Evolutionary conservation across 2,113 vertebrate genomes (phyloP), one percentile per base, ranked within the genome.

Genomic region (Hyaena hyaena): DNA sequence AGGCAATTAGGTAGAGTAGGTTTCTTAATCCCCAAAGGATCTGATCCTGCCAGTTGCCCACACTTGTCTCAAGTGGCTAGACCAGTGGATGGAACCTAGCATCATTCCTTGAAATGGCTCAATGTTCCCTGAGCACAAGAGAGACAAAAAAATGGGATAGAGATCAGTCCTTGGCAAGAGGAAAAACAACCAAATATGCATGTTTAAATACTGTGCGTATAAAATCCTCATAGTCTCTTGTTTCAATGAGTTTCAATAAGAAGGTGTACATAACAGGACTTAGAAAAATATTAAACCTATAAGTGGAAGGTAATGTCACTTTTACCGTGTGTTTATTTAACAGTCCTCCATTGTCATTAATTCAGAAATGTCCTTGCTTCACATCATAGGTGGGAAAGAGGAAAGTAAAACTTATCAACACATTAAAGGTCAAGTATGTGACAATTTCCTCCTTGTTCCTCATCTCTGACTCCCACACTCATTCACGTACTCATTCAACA

Each of bases 1-100:
- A 97, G 58, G 76, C 87, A 97, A 10, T 48, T 93, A 79, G 1
- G 55, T n/a, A 88, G 28, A 58, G 26, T 71, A 69, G 12, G 2
- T 96, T 97, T 92, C 93, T 88, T 88, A 97, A 71, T 95, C 55
- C 21, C 24, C 50, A 26, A 55, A 88, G 39, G n/a, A 82, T 28
- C 61, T 61, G 63, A 88, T 81, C 45, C 35, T 88, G 91, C 76
- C 65, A 92, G 14, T 45, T 53, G 16, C 85, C 81, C 55, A 97
- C 5, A 23, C 87, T 84, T 77, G 19, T 58, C 58, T 96, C 77
- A 69, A 5, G 23, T 58, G 26, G 31, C 43, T 55, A 89, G 19
- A 14, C 15, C 12, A 89, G 14, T 14, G 93, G 71, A 6, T 85
- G 19, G 71, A 90, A 90, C 4, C 10, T 93, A 26, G 45, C 39